phyloP scores from a whole-genome alignment of 2,113 vertebrate species.

The Penelope pileata region DNA sequence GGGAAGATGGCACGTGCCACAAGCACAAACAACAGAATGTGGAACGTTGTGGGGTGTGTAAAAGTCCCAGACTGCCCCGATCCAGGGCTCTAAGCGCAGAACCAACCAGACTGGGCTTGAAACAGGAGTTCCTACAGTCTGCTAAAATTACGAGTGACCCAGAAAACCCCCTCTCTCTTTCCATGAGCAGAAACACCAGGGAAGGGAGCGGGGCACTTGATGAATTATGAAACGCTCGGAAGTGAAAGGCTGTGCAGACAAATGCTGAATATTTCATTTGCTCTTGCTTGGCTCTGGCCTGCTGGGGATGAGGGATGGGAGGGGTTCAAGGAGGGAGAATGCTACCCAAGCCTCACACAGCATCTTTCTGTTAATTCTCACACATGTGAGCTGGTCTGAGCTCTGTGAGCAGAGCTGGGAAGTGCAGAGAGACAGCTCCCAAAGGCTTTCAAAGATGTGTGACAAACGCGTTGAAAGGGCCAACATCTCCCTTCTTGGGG shows the following conservation, averaged over 20 bases:
- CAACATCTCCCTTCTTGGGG: not conserved
- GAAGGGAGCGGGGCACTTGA: not conserved
- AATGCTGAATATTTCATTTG: conserved; percentile 49
- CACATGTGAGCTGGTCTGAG: rapidly evolving
- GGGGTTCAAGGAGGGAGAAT: not conserved
- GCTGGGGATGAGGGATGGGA: not conserved
- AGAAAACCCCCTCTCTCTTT: conserved; percentile 30
- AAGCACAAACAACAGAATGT: rapidly evolving
- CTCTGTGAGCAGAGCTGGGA: not conserved
- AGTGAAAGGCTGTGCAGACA: not conserved
- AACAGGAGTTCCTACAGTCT: not conserved
- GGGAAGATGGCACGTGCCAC: not conserved
- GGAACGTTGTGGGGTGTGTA: rapidly evolving
- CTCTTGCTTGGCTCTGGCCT: not conserved
- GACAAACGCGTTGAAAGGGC: not conserved
- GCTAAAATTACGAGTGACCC: conserved; percentile 23
- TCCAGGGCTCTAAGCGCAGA: rapidly evolving
- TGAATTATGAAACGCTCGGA: conserved; percentile 44
- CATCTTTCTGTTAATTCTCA: not conserved
- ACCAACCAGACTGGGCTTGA: not conserved
- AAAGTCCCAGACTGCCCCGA: not conserved
- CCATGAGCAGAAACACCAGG: not conserved
- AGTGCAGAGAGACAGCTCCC: not conserved
- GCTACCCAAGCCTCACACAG: not conserved
- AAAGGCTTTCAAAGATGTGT: not conserved